Evolutionary conservation across 2,888 invertebrate genomes (phyloP).

Genomic region (Pyrgus malvae): DNA sequence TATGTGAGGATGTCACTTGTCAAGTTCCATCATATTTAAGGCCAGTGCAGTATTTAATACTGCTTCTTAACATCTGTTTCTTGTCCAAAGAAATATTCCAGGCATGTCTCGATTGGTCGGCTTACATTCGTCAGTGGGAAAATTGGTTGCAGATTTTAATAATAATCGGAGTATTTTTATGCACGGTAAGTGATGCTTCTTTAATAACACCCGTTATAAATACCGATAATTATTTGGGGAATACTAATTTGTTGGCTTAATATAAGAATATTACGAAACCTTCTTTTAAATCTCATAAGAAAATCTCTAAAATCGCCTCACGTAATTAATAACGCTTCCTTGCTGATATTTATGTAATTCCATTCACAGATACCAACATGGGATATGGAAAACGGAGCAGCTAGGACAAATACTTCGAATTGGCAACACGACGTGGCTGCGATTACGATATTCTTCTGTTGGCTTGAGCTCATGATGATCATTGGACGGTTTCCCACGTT

Average conservation of each 20-base stretch:
- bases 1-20: conserved; percentile 71
- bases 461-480: conserved; percentile 93
- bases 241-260: too few species aligned
- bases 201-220: too few species aligned
- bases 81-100: conserved; percentile 90
- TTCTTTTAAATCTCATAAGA: too few species aligned
- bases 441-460: conserved; percentile 88
- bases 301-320: too few species aligned
- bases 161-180: conserved; percentile 86
- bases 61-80: conserved; percentile 84
- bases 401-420: conserved; percentile 61
- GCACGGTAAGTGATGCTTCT: conserved; percentile 75
- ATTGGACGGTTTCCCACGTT: conserved; percentile 93
- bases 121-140: conserved; percentile 91
- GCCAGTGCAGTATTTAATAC: conserved; percentile 82
- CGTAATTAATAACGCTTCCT: too few species aligned
- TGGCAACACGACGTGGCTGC: conserved; percentile 93
- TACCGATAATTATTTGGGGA: too few species aligned
- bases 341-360: too few species aligned
- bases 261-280: too few species aligned
- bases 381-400: conserved; percentile 54
- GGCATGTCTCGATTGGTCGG: conserved; percentile 86
- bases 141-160: conserved; percentile 92
- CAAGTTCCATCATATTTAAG: conserved; percentile 62
- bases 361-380: conserved; percentile 61